These are phyloP conservation scores for Zoanthus gigantus DNA, from an alignment of 92 coral and sea anemone genomes.

Conservation along the genomic window DNA sequence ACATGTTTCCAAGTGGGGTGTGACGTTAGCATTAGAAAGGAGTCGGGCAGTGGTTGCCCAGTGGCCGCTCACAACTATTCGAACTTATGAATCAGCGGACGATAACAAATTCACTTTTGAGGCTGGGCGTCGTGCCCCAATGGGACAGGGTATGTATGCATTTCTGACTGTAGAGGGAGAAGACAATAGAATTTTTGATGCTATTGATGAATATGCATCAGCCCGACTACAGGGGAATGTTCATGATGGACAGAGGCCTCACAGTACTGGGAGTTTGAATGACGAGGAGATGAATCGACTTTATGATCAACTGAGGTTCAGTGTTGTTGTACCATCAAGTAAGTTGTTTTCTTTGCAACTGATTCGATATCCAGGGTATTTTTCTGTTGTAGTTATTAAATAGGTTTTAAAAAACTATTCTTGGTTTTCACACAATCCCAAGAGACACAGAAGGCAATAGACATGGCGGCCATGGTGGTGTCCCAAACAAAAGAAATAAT, in stretches of 20 bases:
- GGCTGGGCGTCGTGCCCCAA: slow-evolving; percentile 95
- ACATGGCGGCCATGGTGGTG: too few relatives aligned
- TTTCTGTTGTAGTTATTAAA: too few relatives aligned
- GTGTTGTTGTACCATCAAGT: slow-evolving; percentile 79
- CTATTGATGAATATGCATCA: slow-evolving; percentile 84
- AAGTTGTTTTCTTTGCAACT: background rate
- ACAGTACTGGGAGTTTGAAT: slow-evolving; percentile 58
- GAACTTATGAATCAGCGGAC: slow-evolving; percentile 93
- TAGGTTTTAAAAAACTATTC: too few relatives aligned
- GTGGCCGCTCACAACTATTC: slow-evolving; percentile 98
- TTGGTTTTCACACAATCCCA: too few relatives aligned
- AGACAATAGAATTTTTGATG: slow-evolving; percentile 92
- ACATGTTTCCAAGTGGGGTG: slow-evolving; percentile 93
- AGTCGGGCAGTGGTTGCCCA: slow-evolving; percentile 95
- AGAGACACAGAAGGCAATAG: too few relatives aligned
- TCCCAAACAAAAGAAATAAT: too few relatives aligned
- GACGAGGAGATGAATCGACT: slow-evolving; percentile 85
- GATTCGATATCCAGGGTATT: background rate
- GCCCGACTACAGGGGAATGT: slow-evolving; percentile 67
- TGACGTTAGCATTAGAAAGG: slow-evolving; percentile 93
- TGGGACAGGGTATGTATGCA: slow-evolving; percentile 94
- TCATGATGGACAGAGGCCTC: slow-evolving; percentile 42
- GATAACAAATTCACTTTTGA: slow-evolving; percentile 90
- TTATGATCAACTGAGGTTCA: slow-evolving; percentile 85
- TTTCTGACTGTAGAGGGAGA: slow-evolving; percentile 86